Percentiles rank a stretch among this genome's conserved stretches.
Evolutionary conservation across 2,113 vertebrate species (phyloP).

Genomic region (Coptodon rendalli): DNA sequence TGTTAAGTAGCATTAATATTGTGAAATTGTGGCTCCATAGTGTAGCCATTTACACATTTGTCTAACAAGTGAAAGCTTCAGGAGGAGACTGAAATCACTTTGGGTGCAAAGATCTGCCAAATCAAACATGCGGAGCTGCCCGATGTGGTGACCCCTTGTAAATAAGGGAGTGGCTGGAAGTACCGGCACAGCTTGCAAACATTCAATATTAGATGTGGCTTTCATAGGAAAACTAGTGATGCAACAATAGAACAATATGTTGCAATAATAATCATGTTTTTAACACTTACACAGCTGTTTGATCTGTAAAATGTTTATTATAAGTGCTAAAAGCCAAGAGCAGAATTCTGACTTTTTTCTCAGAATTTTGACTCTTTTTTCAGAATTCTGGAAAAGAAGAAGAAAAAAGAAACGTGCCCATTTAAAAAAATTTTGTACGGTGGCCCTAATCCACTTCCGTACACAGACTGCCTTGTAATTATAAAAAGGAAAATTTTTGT

Average conservation of each 20-base stretch:
- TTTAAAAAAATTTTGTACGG: neutral
- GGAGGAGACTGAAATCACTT: neutral
- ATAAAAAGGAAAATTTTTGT: neutral
- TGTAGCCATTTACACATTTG: neutral
- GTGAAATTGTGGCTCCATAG: neutral
- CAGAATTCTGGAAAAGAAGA: neutral
- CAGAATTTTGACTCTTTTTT: neutral
- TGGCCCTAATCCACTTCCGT: neutral
- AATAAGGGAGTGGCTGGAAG: neutral
- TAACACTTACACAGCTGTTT: neutral
- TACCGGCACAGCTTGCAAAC: neutral
- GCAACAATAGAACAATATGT: neutral
- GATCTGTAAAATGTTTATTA: neutral
- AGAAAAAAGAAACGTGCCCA: neutral
- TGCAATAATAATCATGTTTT: neutral
- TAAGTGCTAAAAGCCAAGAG: neutral
- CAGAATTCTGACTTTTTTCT: neutral
- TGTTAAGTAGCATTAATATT: neutral
- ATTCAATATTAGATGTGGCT: neutral
- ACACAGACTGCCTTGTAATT: neutral
- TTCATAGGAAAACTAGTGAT: neutral
- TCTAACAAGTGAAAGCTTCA: neutral
- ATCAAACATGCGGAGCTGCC: neutral
- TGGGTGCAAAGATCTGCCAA: neutral
- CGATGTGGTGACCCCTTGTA: neutral